Conservation (phyloP, 1,140 invertebrate species). For the Trachelipus rathkii region DNA sequence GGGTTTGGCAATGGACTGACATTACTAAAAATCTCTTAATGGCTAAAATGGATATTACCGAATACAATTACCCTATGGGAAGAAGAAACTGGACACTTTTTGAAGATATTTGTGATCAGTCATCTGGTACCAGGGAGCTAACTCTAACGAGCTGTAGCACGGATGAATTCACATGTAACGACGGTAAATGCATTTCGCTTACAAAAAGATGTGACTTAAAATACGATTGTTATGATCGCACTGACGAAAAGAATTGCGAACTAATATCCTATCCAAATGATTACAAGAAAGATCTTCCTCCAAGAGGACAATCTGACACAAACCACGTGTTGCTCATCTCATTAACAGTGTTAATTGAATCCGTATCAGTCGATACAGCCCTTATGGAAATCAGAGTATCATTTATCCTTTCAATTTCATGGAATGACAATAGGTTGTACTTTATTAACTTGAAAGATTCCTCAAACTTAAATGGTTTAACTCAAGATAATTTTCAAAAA, state of each 20-base stretch:
- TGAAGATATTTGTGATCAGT: constrained; percentile 1
- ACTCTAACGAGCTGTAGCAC: background rate
- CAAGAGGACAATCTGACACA: background rate
- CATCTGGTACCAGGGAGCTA: constrained; percentile 2
- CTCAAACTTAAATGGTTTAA: constrained; percentile 22
- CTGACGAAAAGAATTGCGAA: constrained; percentile 32
- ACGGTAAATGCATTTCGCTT: constrained; percentile 21
- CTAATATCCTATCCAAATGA: constrained; percentile 19
- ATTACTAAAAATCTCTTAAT: background rate
- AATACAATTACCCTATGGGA: constrained; percentile 24
- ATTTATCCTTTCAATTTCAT: constrained; percentile 33
- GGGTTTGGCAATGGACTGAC: constrained; percentile 16
- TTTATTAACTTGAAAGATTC: constrained; percentile 40
- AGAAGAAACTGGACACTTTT: constrained; percentile 14
- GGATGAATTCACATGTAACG: constrained; percentile 20
- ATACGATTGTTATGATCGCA: constrained; percentile 29
- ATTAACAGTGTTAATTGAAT: constrained; percentile 36
- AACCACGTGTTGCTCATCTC: constrained; percentile 25
- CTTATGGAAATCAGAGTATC: constrained; percentile 34
- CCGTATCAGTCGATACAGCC: constrained; percentile 33
- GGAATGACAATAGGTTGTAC: constrained; percentile 40
- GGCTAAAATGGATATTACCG: background rate
- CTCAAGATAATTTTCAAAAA: background rate
- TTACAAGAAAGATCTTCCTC: constrained; percentile 23
- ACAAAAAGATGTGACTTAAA: constrained; percentile 20